These are phyloP conservation scores for Aegotheles bennettii DNA, from an alignment of 2,113 vertebrate species.

Conservation along the genomic window DNA sequence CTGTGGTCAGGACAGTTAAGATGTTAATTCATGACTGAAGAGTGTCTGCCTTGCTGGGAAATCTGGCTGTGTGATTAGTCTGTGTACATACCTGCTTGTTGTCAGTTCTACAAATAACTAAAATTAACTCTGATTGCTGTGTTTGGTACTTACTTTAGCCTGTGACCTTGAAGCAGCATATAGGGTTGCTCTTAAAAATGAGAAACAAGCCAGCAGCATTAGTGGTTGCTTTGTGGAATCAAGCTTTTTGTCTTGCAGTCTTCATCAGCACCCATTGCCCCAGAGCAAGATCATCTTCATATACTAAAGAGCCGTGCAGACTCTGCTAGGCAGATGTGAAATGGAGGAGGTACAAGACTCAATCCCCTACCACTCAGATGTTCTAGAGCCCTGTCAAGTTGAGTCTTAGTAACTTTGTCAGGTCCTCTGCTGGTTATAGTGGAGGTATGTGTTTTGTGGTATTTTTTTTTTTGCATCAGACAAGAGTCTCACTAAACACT, in stretches of 20 bases:
- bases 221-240: not conserved
- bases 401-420: not conserved
- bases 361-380: not conserved
- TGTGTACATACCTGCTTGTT: not conserved
- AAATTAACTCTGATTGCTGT: not conserved
- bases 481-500: not conserved
- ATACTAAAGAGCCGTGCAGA: not conserved
- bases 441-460: not conserved
- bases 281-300: not conserved
- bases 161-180: not conserved
- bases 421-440: not conserved
- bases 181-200: not conserved
- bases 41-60: not conserved
- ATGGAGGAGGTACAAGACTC: not conserved
- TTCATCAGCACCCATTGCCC: not conserved
- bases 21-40: not conserved
- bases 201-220: not conserved
- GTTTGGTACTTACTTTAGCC: not conserved
- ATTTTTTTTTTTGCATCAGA: too few species aligned
- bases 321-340: not conserved
- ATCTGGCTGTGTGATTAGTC: not conserved
- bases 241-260: not conserved
- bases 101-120: not conserved
- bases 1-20: not conserved
- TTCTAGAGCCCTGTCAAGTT: not conserved